Conservation (phyloP, 2,888 invertebrate species). For the Cantharis rufa region DNA sequence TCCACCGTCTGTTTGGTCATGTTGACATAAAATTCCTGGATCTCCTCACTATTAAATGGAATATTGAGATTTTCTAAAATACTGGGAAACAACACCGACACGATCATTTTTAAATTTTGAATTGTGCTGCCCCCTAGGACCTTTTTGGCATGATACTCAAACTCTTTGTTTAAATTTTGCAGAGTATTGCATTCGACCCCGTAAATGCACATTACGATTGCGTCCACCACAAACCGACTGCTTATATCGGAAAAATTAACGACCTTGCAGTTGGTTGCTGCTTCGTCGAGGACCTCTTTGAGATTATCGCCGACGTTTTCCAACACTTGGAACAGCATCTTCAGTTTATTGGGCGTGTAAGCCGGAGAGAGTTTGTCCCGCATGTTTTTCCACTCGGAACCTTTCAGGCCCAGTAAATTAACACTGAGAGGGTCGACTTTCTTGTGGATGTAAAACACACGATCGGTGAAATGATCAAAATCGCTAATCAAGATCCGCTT, state of each 20-base stretch:
- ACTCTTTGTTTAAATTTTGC: slow-evolving; percentile 38
- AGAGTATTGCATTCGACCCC: slow-evolving; percentile 45
- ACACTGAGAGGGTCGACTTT: slow-evolving; percentile 60
- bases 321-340: slow-evolving; percentile 62
- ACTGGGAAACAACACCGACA: slow-evolving; percentile 21
- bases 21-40: slow-evolving; percentile 38
- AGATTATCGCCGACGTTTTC: slow-evolving; percentile 33
- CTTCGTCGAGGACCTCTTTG: slow-evolving; percentile 32
- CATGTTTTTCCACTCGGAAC: slow-evolving; percentile 63
- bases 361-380: slow-evolving; percentile 63
- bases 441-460: slow-evolving; percentile 61
- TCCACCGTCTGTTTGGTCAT: slow-evolving; percentile 38
- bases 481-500: slow-evolving; percentile 60
- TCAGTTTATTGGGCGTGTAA: slow-evolving; percentile 47
- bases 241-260: slow-evolving; percentile 37
- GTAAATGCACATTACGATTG: slow-evolving; percentile 50
- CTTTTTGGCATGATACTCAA: slow-evolving; percentile 42
- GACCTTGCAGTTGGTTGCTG: not conserved
- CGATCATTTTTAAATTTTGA: not conserved
- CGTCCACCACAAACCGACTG: slow-evolving; percentile 50
- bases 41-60: slow-evolving; percentile 28
- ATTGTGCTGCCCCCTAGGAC: slow-evolving; percentile 29
- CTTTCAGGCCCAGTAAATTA: slow-evolving; percentile 60
- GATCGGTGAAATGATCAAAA: slow-evolving; percentile 63
- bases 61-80: slow-evolving; percentile 30